Conservation (phyloP, 92 coral and sea anemone species). For the Siderastrea radians region DNA sequence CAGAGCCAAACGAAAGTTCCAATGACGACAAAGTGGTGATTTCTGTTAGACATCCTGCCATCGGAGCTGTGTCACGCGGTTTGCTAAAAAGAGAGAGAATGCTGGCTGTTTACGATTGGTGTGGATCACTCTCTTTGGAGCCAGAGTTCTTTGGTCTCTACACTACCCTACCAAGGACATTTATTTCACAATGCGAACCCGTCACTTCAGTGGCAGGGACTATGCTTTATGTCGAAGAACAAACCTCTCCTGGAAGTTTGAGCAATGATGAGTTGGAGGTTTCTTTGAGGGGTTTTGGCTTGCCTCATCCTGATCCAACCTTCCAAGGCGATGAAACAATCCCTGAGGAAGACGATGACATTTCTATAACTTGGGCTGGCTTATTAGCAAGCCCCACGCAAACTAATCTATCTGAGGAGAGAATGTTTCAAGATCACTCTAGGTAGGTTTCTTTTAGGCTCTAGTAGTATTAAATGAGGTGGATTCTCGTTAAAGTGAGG, state of each 20-base stretch:
- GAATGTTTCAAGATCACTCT: too few relatives aligned
- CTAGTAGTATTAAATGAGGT: too few relatives aligned
- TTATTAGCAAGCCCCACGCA: background rate
- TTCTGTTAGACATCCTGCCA: background rate
- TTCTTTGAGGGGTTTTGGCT: constrained; percentile 2
- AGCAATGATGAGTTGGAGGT: constrained; percentile 24
- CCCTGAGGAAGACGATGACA: background rate
- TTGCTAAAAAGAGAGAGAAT: background rate
- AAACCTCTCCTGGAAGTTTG: background rate
- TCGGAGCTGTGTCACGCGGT: background rate
- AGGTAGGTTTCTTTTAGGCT: too few relatives aligned
- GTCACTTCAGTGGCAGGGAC: too few relatives aligned
- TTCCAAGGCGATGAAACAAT: background rate
- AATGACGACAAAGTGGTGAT: background rate
- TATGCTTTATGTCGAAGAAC: background rate
- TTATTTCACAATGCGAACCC: constrained; percentile 17
- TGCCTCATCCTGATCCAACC: background rate
- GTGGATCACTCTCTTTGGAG: background rate
- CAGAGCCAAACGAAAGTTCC: background rate
- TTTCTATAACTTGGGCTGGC: background rate
- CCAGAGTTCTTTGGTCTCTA: constrained; percentile 13
- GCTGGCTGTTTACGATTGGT: background rate
- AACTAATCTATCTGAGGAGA: too few relatives aligned
- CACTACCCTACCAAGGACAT: background rate
- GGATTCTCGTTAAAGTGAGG: too few relatives aligned